Percentiles rank a stretch among this genome's conserved stretches.
Conservation (phyloP, 2,888 invertebrate species). For the Meganola albula region DNA sequence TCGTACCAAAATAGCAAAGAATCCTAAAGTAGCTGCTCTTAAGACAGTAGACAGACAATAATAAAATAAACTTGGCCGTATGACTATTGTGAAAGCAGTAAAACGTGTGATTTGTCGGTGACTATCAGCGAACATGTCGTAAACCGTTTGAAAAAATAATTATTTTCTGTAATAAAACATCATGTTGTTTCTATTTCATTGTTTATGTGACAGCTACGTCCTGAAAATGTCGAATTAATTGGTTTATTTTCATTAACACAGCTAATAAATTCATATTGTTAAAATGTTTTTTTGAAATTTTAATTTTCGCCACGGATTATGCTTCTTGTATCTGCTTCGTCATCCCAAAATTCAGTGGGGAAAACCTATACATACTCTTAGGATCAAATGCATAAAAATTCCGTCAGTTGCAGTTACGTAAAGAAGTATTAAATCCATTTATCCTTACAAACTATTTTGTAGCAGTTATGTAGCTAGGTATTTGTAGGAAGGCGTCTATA, state of each 20-base stretch:
- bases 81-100: constrained; percentile 33
- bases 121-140: constrained; percentile 29
- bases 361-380: background rate
- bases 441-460: no score
- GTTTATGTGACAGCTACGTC: constrained; percentile 5
- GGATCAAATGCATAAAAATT: no score
- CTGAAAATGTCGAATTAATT: background rate
- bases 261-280: no score
- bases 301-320: background rate
- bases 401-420: no score
- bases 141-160: constrained; percentile 20
- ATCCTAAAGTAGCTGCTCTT: constrained; percentile 24
- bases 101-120: constrained; percentile 38
- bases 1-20: constrained; percentile 22
- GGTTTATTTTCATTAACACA: no score
- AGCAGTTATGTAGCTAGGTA: no score
- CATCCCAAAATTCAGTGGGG: background rate
- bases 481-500: no score
- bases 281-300: no score
- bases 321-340: background rate
- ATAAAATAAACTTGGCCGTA: constrained; percentile 33
- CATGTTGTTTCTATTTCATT: background rate
- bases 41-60: constrained; percentile 26
- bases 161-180: constrained; percentile 16
- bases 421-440: no score